Conservation (phyloP, 2,888 invertebrate genomes). For the Drosophila silvestris region DNA sequence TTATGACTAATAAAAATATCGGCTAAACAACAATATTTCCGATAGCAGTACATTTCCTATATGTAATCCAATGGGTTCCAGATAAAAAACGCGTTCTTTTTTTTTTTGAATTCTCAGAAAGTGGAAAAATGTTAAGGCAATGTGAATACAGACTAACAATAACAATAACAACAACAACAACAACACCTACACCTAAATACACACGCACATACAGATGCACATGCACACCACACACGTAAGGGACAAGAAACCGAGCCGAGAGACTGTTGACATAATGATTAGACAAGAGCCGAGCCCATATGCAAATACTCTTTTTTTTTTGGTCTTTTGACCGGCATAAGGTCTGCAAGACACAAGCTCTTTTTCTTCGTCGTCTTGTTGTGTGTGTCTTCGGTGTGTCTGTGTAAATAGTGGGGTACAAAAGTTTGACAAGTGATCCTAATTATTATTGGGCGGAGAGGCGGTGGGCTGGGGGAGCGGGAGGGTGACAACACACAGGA, state of each 20-base stretch:
- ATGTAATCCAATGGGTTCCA: conserved; percentile 33
- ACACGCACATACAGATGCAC: conserved; percentile 19
- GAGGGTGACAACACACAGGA: conserved; percentile 40
- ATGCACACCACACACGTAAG: conserved; percentile 6
- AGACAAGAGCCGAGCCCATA: conserved; percentile 70
- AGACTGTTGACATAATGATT: conserved; percentile 70
- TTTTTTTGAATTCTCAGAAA: conserved; percentile 54
- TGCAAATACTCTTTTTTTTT: conserved; percentile 57
- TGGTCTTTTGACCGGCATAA: conserved; percentile 30
- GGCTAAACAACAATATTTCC: conserved; percentile 1
- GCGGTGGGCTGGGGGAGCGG: neutral
- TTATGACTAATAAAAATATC: neutral
- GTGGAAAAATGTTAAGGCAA: conserved; percentile 38
- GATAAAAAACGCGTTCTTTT: conserved; percentile 29
- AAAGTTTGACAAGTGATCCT: conserved; percentile 56
- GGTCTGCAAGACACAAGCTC: conserved; percentile 31
- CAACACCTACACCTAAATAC: conserved; percentile 65
- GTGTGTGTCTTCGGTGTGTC: conserved; percentile 7
- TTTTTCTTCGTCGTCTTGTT: neutral
- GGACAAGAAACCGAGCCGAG: conserved; percentile 24
- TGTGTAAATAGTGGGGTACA: conserved; percentile 32
- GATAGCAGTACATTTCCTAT: conserved; percentile 15
- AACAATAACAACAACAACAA: conserved; percentile 6
- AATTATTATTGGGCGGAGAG: conserved; percentile 49
- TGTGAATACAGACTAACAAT: conserved; percentile 20